Evolutionary conservation across 2,888 invertebrate species (phyloP).

Genomic region (Vanessa cardui): DNA sequence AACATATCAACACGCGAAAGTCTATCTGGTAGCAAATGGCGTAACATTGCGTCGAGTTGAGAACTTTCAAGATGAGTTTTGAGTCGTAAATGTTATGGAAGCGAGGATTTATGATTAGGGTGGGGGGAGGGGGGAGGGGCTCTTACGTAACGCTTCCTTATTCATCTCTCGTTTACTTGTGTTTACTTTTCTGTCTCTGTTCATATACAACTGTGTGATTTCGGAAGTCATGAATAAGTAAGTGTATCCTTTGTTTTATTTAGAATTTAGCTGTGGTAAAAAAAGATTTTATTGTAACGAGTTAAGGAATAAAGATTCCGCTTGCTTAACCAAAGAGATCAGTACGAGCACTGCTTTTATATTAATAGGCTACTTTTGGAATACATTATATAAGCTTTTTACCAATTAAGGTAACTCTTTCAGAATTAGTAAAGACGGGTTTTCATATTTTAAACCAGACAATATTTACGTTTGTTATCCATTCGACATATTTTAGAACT

Average conservation of each 20-base stretch:
- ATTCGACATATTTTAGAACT: too few relatives aligned
- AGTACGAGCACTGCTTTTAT: too few relatives aligned
- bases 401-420: too few relatives aligned
- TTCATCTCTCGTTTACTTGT: slow-evolving; percentile 22
- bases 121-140: not conserved
- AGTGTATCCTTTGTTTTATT: slow-evolving; percentile 5
- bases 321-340: too few relatives aligned
- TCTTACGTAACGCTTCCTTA: slow-evolving; percentile 14
- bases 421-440: too few relatives aligned
- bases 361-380: too few relatives aligned
- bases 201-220: slow-evolving; percentile 7
- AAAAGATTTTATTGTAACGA: not conserved
- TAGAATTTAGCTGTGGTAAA: not conserved
- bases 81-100: slow-evolving; percentile 36
- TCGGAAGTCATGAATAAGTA: not conserved
- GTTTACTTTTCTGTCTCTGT: slow-evolving; percentile 6
- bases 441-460: too few relatives aligned
- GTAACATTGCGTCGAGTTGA: slow-evolving; percentile 34
- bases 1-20: slow-evolving; percentile 18
- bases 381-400: too few relatives aligned
- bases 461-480: too few relatives aligned
- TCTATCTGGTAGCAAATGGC: slow-evolving; percentile 35
- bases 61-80: slow-evolving; percentile 39
- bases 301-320: not conserved
- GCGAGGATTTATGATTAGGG: slow-evolving; percentile 37